Conservation (phyloP, 2,797 vertebrate species). For the Platalea minor region DNA sequence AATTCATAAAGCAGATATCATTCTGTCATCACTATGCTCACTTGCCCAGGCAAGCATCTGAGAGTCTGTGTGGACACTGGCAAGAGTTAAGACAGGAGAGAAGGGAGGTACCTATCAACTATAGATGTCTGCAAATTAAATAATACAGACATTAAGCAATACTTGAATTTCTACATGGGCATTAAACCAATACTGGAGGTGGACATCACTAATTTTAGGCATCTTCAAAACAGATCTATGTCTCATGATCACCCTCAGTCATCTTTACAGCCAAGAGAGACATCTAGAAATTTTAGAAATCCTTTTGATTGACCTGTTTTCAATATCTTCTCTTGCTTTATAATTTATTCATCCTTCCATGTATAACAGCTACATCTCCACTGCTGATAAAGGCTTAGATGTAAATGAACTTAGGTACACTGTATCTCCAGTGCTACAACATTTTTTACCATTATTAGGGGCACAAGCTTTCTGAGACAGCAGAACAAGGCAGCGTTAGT, state of each 20-base stretch:
- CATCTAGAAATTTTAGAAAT: not conserved
- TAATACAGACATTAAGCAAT: not conserved
- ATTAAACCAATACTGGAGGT: not conserved
- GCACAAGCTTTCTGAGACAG: not conserved
- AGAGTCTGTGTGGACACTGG: not conserved
- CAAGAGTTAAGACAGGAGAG: not conserved
- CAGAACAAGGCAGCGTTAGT: not conserved
- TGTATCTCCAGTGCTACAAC: not conserved
- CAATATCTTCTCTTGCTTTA: accelerated
- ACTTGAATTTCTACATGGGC: not conserved
- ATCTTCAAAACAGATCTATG: not conserved
- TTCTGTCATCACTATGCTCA: not conserved
- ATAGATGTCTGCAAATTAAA: not conserved
- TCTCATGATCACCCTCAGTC: not conserved
- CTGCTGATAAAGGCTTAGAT: not conserved
- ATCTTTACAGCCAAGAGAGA: not conserved
- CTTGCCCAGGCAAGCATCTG: not conserved
- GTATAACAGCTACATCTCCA: not conserved
- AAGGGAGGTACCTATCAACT: not conserved
- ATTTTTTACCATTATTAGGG: not conserved
- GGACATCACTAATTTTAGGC: not conserved
- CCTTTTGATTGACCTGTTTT: not conserved
- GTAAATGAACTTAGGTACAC: not conserved
- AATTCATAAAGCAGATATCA: not conserved
- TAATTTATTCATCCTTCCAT: not conserved